Evolutionary conservation across 2,888 invertebrate genomes (phyloP), one percentile per base, ranked within the genome.

Genomic region (Platycheirus albimanus): DNA sequence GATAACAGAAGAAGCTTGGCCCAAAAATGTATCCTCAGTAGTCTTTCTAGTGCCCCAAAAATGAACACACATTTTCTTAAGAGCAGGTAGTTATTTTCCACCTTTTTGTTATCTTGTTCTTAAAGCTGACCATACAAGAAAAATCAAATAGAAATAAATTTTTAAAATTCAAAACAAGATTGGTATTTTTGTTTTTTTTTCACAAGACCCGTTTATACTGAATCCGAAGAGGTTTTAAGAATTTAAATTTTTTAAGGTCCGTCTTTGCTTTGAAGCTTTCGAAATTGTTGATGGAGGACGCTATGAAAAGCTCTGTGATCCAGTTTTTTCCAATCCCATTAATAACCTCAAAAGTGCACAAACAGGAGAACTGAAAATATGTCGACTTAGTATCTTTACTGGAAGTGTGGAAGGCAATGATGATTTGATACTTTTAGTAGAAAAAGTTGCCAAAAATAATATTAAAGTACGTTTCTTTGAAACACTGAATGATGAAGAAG

Each of bases 381-480:
- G 94, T 38, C 92, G 96, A 3, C 93, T 96, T 86, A 95, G 96
- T 88, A 94, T 94, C 74, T 92, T 91, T 58, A 92, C 92, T 0
- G 95, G 96, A 47, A 93, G 93, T 20, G 94, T 94, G 10, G 92
- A 92, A 28, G 97, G 97, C 11, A 93, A 93, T 0, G 95, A 96
- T 81, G 96, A 96, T 88, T 92, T 97, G 0, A 96, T 95, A 86
- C 92, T 97, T 80, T 91, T 97, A 2, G 96, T 97, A 0, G 96
- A 97, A 88, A 96, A 96, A 92, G 96, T 97, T 0, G 95, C 95
- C 63, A 96, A 96, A 92, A 96, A 97, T 90, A 97, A 98, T 87
- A 96, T 98, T 20, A 94, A 94, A 91, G 93, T 98, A 2, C 92
- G 95, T 38, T 96, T 98, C 89, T 96, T 93, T 87, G 96, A 97